Base-by-base conservation (phyloP, 2,113 vertebrate genomes). In the Sinocyclocheilus rhinocerous region DNA sequence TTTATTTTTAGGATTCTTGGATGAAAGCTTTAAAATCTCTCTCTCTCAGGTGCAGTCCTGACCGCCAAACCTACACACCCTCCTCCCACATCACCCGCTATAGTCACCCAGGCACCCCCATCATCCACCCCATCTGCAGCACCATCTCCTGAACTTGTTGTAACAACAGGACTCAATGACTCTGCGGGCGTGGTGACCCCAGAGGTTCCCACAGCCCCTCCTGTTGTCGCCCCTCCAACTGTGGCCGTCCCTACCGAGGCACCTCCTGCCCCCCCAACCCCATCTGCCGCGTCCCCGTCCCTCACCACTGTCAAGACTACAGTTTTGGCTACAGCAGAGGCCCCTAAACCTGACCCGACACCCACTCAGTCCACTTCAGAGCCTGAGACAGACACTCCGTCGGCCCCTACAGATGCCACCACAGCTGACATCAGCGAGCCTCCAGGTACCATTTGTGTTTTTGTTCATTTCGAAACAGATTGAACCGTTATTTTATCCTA, bases 371-470 rank as follows among this genome's bases (percentile, higher is more conserved):
- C 0, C 89, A 86, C 11, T 88, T 89, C 89, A 83, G 90, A 24
- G 29, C 45, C 29, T 8, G 15, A 72, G 22, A 12, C 82, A 2
- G 29, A 42, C 12, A 52, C 7, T 2, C 4, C 76, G 6, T 65
- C 72, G 4, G 8, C 2, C 59, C 7, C 55, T 42, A 67, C 80
- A 26, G 36, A 70, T 61, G 20, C 18, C 70, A 93, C 94, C 12
- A 94, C 93, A 1, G 89, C 92, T 24, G 90, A 92, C 89, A 85
- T 87, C 89, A 91, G 92, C 91, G 84, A 91, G 90, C 85, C 91
- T 90, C 82, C 94, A 94, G 93, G 96, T 94, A 93, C n/a, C 1
- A 42, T 72, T 55, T 22, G 11, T 4, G 0, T 50, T 36, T 72
- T 16, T 59, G 36, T 52, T 61, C 18, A 52, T 55, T 77, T 78